A percentile compares a stretch with the other conserved stretches of the same genome.
These are phyloP conservation scores for Verasper variegatus DNA, from an alignment of 2,113 vertebrate species.

Conservation along the genomic window DNA sequence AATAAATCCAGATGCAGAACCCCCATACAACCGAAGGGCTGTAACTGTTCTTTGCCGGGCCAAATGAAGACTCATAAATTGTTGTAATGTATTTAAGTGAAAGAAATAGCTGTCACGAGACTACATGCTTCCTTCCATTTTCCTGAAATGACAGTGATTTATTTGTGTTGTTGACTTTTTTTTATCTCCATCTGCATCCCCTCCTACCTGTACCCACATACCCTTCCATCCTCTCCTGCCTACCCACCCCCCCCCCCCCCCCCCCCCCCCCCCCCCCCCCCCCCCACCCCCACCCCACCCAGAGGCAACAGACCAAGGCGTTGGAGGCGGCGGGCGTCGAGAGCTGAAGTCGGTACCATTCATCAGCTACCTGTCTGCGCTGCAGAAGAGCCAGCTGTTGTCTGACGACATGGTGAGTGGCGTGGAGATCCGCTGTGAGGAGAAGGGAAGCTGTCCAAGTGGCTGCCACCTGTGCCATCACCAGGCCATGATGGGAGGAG, in stretches of 20 bases:
- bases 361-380: constrained; percentile 94
- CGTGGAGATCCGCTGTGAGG: constrained; percentile 95
- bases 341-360: constrained; percentile 95
- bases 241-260: neutral
- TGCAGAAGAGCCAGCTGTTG: constrained; percentile 93
- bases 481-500: constrained; percentile 61
- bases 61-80: constrained; percentile 12
- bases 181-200: neutral
- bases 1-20: constrained; percentile 55
- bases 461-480: constrained; percentile 94
- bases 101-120: neutral
- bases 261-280: too few relatives aligned
- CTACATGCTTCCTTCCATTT: neutral
- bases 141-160: neutral
- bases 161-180: constrained; percentile 5
- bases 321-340: constrained; percentile 84
- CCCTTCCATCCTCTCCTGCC: neutral
- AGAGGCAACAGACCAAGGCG: constrained; percentile 93
- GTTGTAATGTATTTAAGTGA: neutral
- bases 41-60: constrained; percentile 30
- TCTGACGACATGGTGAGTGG: constrained; percentile 93
- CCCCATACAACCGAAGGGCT: constrained; percentile 10
- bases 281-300: too few relatives aligned
- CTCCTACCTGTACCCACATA: neutral
- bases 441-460: constrained; percentile 93